phyloP scores from a whole-genome alignment of 2,797 vertebrate species.

The Siniperca scherzeri region DNA sequence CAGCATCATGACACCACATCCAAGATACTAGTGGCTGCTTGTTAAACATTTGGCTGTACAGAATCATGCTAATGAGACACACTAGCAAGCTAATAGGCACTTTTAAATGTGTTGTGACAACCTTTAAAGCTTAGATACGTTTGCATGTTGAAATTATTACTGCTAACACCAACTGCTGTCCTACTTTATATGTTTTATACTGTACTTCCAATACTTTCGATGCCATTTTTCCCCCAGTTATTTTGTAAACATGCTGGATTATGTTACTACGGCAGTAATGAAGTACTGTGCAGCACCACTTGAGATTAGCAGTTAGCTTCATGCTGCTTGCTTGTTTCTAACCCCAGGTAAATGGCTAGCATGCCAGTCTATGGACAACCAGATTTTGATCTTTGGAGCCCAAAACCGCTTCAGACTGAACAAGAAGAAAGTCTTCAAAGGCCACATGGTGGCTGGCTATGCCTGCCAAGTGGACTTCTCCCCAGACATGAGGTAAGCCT shows the following conservation, averaged over 20 bases:
- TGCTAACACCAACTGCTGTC: neutral
- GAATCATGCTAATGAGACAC: constrained; percentile 40
- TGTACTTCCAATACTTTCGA: neutral
- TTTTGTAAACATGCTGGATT: neutral
- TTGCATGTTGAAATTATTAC: neutral
- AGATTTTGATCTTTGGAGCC: constrained; percentile 98
- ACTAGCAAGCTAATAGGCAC: constrained; percentile 5
- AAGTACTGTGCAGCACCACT: neutral
- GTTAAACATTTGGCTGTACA: constrained; percentile 32
- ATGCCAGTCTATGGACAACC: constrained; percentile 99
- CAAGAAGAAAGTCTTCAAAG: constrained; percentile 99
- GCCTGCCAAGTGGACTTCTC: constrained; percentile 99
- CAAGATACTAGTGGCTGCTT: constrained; percentile 15
- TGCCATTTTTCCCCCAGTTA: neutral
- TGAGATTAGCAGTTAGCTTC: neutral
- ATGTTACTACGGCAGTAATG: neutral
- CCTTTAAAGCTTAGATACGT: neutral
- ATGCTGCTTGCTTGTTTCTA: constrained; percentile 18
- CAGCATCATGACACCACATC: constrained; percentile 15
- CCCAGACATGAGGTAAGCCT: constrained; percentile 96
- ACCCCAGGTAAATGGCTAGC: constrained; percentile 96
- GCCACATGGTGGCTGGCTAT: constrained; percentile 99
- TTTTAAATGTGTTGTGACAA: constrained; percentile 29
- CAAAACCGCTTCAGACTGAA: constrained; percentile 99
- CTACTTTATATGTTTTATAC: neutral